A percentile compares a stretch with the other conserved stretches of the same genome.
phyloP scores from a whole-genome alignment of 2,113 vertebrate species.

The Neolamprologus ventralis region DNA sequence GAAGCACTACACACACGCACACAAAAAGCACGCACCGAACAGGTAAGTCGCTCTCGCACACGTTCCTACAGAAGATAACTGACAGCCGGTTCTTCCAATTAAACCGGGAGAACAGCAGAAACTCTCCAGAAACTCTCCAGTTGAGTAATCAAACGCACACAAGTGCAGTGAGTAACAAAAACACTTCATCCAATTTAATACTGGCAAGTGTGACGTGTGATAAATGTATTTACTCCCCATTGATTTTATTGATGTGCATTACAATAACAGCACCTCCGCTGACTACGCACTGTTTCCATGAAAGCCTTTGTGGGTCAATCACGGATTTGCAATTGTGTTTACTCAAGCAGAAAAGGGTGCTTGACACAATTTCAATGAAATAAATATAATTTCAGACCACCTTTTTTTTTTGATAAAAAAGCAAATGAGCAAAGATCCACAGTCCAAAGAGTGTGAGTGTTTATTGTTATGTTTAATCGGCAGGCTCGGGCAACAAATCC shows the following conservation, averaged over 20 bases:
- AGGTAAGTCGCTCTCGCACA: not conserved
- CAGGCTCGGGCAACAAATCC: slow-evolving; percentile 31
- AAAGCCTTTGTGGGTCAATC: not conserved
- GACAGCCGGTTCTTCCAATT: not conserved
- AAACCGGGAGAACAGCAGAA: not conserved
- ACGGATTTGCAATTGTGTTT: not conserved
- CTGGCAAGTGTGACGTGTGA: not conserved
- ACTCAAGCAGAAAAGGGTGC: not conserved
- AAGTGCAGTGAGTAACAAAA: slow-evolving; percentile 1
- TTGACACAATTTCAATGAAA: not conserved
- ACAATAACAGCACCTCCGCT: not conserved
- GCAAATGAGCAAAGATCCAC: not conserved
- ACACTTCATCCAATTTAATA: not conserved
- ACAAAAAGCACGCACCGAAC: not conserved
- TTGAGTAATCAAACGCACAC: not conserved
- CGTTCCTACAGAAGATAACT: not conserved
- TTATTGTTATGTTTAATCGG: slow-evolving; percentile 22
- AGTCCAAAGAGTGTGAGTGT: not conserved
- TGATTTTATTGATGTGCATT: not conserved
- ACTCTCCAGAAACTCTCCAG: not conserved
- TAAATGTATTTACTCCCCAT: not conserved
- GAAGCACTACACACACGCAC: not conserved
- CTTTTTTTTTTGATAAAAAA: not conserved
- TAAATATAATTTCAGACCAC: not conserved
- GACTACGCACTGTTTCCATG: not conserved